Percentiles rank a stretch among this genome's conserved stretches.
phyloP scores from a whole-genome alignment of 2,113 vertebrate genomes.

The Puffinus mauretanicus region DNA sequence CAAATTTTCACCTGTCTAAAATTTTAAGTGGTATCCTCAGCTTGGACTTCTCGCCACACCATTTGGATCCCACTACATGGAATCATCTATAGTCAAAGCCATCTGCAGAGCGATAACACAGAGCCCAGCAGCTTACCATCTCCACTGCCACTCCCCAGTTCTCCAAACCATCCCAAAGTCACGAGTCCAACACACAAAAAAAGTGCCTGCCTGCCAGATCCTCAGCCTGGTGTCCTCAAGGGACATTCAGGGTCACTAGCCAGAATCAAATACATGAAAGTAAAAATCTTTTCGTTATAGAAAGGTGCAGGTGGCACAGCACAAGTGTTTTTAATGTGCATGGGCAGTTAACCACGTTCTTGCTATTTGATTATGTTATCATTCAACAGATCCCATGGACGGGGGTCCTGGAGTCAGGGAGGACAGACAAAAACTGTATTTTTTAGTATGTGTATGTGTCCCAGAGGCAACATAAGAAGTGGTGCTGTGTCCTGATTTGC shows the following conservation, averaged over 20 bases:
- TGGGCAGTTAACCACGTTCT: accelerated
- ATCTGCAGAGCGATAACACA: not conserved
- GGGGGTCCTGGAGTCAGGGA: not conserved
- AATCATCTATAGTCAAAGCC: not conserved
- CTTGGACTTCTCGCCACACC: not conserved
- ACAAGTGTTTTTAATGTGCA: not conserved
- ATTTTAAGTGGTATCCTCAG: not conserved
- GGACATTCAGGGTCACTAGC: not conserved
- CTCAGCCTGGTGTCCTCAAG: not conserved
- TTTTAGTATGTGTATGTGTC: not conserved
- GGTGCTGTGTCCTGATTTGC: not conserved
- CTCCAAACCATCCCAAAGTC: not conserved
- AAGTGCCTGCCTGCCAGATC: not conserved
- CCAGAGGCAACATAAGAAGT: not conserved
- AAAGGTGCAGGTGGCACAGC: not conserved
- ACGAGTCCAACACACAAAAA: not conserved
- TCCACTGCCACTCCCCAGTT: not conserved
- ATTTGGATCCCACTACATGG: not conserved
- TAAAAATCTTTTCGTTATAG: not conserved
- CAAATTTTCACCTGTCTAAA: not conserved
- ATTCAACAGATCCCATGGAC: not conserved
- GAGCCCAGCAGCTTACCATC: not conserved
- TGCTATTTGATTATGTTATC: not conserved
- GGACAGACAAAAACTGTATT: not conserved
- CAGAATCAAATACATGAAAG: not conserved